A percentile compares a stretch with the other conserved stretches of the same genome.
These are phyloP conservation scores for Parazoanthus darwini DNA, from an alignment of 92 coral and sea anemone genomes.

Conservation along the genomic window DNA sequence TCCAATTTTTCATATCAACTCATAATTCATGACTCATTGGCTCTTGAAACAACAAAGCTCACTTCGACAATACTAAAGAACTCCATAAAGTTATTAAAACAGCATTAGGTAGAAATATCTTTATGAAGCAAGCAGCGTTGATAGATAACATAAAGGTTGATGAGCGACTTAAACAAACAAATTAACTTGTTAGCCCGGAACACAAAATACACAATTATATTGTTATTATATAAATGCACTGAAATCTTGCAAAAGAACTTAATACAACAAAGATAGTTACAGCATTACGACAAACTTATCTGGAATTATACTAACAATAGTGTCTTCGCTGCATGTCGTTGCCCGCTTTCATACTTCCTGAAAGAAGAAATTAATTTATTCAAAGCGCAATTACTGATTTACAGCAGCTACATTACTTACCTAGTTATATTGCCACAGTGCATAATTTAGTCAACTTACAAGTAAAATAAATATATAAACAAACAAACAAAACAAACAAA, in stretches of 20 bases:
- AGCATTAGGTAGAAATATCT: neutral
- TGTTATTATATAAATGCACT: neutral
- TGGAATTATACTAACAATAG: constrained; percentile 66
- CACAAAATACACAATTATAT: neutral
- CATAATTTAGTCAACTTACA: neutral
- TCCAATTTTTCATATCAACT: too few species aligned
- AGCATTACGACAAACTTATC: constrained; percentile 17
- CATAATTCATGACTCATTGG: neutral
- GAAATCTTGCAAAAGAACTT: neutral
- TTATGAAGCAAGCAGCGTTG: neutral
- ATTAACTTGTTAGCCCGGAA: neutral
- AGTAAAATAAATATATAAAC: neutral
- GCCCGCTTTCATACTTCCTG: constrained; percentile 80
- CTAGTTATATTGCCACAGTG: neutral
- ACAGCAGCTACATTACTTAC: neutral
- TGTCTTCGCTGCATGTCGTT: constrained; percentile 76
- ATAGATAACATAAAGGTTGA: too few species aligned
- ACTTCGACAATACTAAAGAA: neutral
- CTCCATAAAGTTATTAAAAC: neutral
- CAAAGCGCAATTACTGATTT: neutral
- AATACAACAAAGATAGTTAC: neutral
- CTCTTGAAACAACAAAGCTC: neutral
- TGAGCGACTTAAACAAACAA: neutral
- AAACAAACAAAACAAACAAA: neutral
- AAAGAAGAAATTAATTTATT: constrained; percentile 49